phyloP scores from a whole-genome alignment of 2,797 vertebrate species.

The Catostomus latipinnis region DNA sequence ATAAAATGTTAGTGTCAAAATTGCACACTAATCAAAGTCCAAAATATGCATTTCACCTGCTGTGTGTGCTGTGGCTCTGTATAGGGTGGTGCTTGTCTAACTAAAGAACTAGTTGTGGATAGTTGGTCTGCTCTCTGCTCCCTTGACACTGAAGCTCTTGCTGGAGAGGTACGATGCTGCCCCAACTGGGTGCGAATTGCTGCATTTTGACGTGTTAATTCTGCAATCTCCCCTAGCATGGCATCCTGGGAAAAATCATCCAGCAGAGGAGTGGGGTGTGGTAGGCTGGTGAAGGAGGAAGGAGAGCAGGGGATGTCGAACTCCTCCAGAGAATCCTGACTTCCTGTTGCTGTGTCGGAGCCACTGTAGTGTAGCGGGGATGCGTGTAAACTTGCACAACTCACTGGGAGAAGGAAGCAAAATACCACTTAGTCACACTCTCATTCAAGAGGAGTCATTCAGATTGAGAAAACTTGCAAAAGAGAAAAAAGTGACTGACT shows the following conservation, averaged over 20 bases:
- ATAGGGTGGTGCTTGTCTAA: conserved; percentile 17
- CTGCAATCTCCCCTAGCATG: conserved; percentile 79
- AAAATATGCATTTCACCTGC: conserved; percentile 61
- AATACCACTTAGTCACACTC: neutral
- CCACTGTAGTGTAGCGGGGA: conserved; percentile 36
- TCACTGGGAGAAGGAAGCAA: neutral
- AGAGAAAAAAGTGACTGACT: neutral
- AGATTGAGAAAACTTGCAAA: neutral
- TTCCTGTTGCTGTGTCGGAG: conserved; percentile 24
- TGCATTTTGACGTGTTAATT: conserved; percentile 83
- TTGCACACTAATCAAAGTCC: neutral
- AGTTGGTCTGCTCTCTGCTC: neutral
- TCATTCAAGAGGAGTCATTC: conserved; percentile 13
- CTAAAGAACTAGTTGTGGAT: conserved; percentile 13
- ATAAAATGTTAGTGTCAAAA: neutral
- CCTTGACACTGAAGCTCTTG: conserved; percentile 26
- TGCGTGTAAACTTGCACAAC: neutral
- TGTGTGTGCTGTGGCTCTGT: conserved; percentile 40
- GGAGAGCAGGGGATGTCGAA: conserved; percentile 57
- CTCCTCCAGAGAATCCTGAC: conserved; percentile 61
- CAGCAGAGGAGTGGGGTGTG: conserved; percentile 42
- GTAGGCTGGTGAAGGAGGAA: conserved; percentile 65
- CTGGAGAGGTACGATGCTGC: conserved; percentile 61
- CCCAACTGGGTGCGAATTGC: conserved; percentile 80
- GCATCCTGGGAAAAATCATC: conserved; percentile 63